Base-by-base conservation (phyloP, 2,888 invertebrate species). In the Volucella inanis region DNA sequence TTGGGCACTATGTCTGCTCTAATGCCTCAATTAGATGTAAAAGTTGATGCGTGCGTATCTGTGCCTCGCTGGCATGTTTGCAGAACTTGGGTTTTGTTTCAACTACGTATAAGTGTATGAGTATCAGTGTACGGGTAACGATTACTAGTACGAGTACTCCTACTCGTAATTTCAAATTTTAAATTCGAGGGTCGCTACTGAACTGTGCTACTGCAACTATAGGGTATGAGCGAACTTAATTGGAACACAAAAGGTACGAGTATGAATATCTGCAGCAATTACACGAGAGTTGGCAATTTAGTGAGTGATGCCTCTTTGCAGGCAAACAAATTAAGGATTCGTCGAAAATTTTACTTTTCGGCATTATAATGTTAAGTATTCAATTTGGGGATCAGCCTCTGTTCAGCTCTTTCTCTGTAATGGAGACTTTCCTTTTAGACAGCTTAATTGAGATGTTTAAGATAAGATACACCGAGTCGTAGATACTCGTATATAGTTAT, bases 301-400 rank as follows among this genome's bases (percentile, higher is more conserved):
- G 79, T 75, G 79, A 84, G 84, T 79, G 84, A 84, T 75, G 74
- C 74, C 64, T 57, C 38, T 68, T 74, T 79, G n/a, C 49, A 31
- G 61, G 64, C 55, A 75, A 81, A 84, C 84, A 75, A 84, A 79
- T 84, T 79, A 70, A 75, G 84, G 75, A 84, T 84, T 83, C 78
- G 54, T 79, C 79, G 52, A 55, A 64, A 75, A 62, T 70, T 68
- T 75, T 59, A 70, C 70, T 64, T 70, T 43, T 54, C 49, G 65
- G 57, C 57, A 75, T 79, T 70, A 78, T 70, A 59, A 75, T 54
- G 75, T 64, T 74, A 79, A 79, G 75, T 70, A 67, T 75, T 84
- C 71, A 68, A 78, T 74, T 78, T 83, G 22, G 54, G 74, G 57
- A 74, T 64, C 68, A 67, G 52, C 45, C 68, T 64, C 6, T 31